Conservation (phyloP, 2,113 vertebrate species). For the Ancistrus triradiatus region DNA sequence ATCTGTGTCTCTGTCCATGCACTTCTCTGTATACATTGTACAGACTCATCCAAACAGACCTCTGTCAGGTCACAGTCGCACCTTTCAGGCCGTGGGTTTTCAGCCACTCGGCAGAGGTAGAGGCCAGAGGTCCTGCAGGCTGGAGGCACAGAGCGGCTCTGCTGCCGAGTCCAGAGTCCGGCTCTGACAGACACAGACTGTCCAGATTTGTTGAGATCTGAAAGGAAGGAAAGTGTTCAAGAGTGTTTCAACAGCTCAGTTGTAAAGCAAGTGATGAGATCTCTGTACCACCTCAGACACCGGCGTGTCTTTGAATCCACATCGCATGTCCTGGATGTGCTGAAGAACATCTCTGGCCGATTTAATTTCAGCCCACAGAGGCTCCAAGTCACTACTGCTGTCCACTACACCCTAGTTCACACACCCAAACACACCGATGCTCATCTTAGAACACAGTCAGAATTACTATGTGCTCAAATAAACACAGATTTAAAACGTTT, state of each 20-base stretch:
- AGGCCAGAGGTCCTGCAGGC: slow-evolving; percentile 56
- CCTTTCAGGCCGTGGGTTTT: slow-evolving; percentile 74
- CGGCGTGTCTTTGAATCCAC: slow-evolving; percentile 47
- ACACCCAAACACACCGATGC: slow-evolving; percentile 18
- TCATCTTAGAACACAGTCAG: slow-evolving; percentile 12
- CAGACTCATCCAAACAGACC: too few relatives aligned
- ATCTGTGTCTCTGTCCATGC: too few relatives aligned
- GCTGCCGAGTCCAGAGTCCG: slow-evolving; percentile 54
- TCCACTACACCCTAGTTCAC: slow-evolving; percentile 51
- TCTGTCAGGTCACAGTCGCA: slow-evolving; percentile 33
- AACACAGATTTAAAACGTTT: too few relatives aligned
- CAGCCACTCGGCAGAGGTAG: slow-evolving; percentile 74
- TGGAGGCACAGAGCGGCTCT: slow-evolving; percentile 61
- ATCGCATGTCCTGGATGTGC: slow-evolving; percentile 52
- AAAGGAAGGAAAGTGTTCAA: neutral
- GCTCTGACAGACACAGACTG: slow-evolving; percentile 41
- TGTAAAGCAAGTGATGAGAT: neutral
- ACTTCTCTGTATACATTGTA: too few relatives aligned
- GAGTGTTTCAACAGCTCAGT: neutral
- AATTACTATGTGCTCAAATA: neutral
- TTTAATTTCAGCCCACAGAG: slow-evolving; percentile 64
- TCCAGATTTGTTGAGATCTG: slow-evolving; percentile 61
- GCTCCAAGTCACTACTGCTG: slow-evolving; percentile 61
- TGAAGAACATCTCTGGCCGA: slow-evolving; percentile 62
- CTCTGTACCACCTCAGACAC: slow-evolving; percentile 45